A percentile compares a stretch with the other conserved stretches of the same genome.
Evolutionary conservation across 2,113 vertebrate species (phyloP).

Genomic region (Panthera uncia): DNA sequence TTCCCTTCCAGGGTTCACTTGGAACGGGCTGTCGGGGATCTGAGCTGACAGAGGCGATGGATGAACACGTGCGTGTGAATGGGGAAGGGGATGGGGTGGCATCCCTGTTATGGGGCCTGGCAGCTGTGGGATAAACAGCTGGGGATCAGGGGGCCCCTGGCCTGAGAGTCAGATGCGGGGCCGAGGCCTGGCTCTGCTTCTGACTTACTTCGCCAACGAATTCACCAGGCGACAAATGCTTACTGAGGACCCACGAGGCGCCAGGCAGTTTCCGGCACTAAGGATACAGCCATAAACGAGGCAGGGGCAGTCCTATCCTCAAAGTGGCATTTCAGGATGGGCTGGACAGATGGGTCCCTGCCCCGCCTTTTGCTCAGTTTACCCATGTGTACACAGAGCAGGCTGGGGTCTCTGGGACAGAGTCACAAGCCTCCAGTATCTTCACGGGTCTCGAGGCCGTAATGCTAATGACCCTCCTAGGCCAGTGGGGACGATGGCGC

Average conservation of each 20-base stretch:
- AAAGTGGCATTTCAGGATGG: neutral
- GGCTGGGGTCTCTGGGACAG: neutral
- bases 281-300: neutral
- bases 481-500: neutral
- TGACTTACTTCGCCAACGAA: neutral
- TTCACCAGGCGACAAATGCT: neutral
- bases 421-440: neutral
- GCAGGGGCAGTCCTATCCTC: neutral
- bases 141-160: neutral
- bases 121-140: neutral
- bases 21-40: neutral
- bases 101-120: neutral
- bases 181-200: neutral
- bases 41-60: neutral
- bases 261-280: neutral
- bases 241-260: neutral
- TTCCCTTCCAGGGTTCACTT: neutral
- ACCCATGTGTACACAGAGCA: neutral
- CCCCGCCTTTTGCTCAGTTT: neutral
- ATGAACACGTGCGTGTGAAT: no score
- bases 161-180: no score
- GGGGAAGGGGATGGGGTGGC: neutral
- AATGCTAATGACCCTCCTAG: neutral
- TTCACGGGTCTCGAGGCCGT: neutral
- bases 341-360: no score